Percentiles rank a stretch among this genome's conserved stretches.
These are phyloP conservation scores for Acipenser transmontanus DNA, from an alignment of 2,797 vertebrate genomes.

Conservation along the genomic window DNA sequence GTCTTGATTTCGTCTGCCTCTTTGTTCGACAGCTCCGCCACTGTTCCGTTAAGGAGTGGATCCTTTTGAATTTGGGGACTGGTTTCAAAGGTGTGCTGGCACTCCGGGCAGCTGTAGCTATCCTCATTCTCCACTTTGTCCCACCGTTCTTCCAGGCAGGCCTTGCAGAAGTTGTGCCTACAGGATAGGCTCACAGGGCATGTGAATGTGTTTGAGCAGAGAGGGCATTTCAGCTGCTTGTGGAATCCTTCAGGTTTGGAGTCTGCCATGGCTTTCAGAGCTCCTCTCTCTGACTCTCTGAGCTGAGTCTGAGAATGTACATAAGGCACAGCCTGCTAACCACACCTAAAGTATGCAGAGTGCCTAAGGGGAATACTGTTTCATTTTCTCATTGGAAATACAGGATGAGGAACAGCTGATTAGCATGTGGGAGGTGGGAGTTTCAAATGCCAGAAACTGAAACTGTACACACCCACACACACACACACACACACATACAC, in stretches of 20 bases:
- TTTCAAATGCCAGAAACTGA: not conserved
- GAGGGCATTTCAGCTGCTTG: slow-evolving; percentile 8
- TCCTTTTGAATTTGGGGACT: not conserved
- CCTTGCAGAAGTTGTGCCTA: slow-evolving; percentile 10
- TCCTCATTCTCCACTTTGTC: not conserved
- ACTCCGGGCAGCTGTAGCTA: slow-evolving; percentile 14
- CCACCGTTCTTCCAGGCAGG: slow-evolving; percentile 14
- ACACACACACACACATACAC: not conserved
- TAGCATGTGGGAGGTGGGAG: not conserved
- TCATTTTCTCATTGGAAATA: no score
- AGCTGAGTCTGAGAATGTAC: not conserved
- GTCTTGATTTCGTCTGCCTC: no score
- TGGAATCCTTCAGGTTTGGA: slow-evolving; percentile 15
- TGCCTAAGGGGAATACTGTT: not conserved
- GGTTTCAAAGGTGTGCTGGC: slow-evolving; percentile 1
- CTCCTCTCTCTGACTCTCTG: not conserved
- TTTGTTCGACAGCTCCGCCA: no score
- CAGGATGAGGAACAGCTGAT: no score
- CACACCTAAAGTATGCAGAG: slow-evolving; percentile 2
- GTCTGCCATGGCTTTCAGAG: slow-evolving; percentile 33
- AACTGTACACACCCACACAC: not conserved
- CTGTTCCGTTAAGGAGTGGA: no score
- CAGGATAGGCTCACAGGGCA: slow-evolving; percentile 15
- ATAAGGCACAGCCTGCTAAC: not conserved
- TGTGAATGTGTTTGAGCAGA: slow-evolving; percentile 16